A percentile compares a stretch with the other conserved stretches of the same genome.
These are phyloP conservation scores for Paedocypris micromegethes DNA, from an alignment of 2,797 vertebrate genomes.

Conservation along the genomic window DNA sequence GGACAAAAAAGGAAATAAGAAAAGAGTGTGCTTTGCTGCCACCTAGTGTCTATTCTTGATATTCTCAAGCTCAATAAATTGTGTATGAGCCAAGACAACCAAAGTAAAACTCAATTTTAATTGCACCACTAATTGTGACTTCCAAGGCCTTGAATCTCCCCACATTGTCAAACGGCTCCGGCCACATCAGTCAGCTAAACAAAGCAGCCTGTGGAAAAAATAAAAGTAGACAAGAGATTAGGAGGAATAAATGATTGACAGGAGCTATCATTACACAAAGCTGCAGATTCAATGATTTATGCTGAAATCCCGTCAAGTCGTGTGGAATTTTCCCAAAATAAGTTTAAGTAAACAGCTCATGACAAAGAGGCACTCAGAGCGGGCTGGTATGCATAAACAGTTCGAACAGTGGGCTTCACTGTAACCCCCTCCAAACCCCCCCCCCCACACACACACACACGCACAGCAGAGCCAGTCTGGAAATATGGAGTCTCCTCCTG, in stretches of 20 bases:
- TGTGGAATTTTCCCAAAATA: slow-evolving; percentile 98
- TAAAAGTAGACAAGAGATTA: slow-evolving; percentile 30
- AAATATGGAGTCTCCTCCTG: slow-evolving; percentile 74
- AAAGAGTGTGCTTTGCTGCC: slow-evolving; percentile 22
- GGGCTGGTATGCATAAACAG: slow-evolving; percentile 84
- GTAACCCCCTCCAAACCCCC: slow-evolving; percentile 64
- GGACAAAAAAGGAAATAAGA: no score
- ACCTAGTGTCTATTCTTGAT: slow-evolving; percentile 37
- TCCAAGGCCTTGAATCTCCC: background rate
- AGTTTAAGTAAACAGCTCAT: slow-evolving; percentile 88
- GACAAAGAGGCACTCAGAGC: slow-evolving; percentile 91
- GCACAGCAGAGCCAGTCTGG: slow-evolving; percentile 67
- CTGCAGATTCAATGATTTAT: slow-evolving; percentile 88
- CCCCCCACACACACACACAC: slow-evolving; percentile 36
- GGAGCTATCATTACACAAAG: slow-evolving; percentile 83
- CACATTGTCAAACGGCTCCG: background rate
- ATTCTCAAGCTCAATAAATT: no score
- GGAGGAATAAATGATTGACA: slow-evolving; percentile 66
- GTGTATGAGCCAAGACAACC: no score
- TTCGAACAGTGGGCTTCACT: slow-evolving; percentile 79
- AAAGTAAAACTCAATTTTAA: no score
- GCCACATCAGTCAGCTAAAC: slow-evolving; percentile 1
- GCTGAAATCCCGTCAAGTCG: slow-evolving; percentile 78
- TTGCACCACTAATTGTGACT: background rate
- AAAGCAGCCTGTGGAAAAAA: slow-evolving; percentile 20